Conservation (phyloP, 2,797 vertebrate genomes). For the Gadopsis marmoratus region DNA sequence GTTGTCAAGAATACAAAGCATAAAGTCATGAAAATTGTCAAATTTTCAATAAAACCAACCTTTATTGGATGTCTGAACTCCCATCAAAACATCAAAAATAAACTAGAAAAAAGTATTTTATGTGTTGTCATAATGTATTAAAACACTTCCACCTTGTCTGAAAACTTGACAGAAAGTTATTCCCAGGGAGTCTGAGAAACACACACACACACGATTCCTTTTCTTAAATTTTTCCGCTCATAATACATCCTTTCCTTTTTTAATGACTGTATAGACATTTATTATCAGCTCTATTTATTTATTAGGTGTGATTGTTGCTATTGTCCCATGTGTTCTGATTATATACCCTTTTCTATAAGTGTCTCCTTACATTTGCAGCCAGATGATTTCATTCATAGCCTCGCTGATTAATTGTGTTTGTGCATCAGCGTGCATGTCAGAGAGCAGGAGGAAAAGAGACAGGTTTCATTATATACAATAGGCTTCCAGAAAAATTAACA, state of each 20-base stretch:
- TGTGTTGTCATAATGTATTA: slow-evolving; percentile 10
- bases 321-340: background rate
- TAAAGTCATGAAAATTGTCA: slow-evolving; percentile 1
- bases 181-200: background rate
- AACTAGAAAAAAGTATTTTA: background rate
- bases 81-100: background rate
- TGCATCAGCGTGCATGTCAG: background rate
- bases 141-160: slow-evolving; percentile 7
- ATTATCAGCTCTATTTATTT: background rate
- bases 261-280: background rate
- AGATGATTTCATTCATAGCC: background rate
- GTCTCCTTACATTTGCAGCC: background rate
- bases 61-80: slow-evolving; percentile 10
- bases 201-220: background rate
- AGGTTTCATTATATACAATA: slow-evolving; percentile 17
- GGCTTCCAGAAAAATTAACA: slow-evolving; percentile 15
- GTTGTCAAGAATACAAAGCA: background rate
- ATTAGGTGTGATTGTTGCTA: background rate
- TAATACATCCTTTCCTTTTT: background rate
- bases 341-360: background rate
- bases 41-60: background rate
- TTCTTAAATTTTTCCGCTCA: background rate
- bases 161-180: slow-evolving; percentile 11
- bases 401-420: slow-evolving; percentile 20
- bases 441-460: background rate